phyloP scores from a whole-genome alignment of 53 echinoderm and acorn worm genomes.

The Glandiceps talaboti region DNA sequence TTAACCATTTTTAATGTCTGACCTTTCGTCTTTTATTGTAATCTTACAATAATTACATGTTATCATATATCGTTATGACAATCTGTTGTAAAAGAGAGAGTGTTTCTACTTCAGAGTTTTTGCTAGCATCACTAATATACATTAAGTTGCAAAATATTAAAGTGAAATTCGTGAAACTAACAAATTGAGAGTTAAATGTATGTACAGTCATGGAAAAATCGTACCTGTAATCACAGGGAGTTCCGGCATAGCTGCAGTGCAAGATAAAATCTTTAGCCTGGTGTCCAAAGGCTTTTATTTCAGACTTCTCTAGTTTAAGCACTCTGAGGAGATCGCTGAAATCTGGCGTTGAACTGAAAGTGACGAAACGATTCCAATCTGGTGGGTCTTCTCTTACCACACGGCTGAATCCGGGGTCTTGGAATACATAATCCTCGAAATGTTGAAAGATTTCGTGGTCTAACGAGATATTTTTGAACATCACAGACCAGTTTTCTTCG shows the following conservation, averaged over 20 bases:
- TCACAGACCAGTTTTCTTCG: not conserved
- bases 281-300: slow-evolving; percentile 48
- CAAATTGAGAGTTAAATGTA: too few relatives aligned
- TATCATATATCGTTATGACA: too few relatives aligned
- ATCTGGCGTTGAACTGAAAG: slow-evolving; percentile 29
- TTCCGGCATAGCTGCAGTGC: slow-evolving; percentile 66
- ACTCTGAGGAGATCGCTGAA: slow-evolving; percentile 56
- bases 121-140: too few relatives aligned
- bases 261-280: slow-evolving; percentile 59
- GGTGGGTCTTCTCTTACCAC: not conserved
- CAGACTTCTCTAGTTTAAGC: slow-evolving; percentile 50
- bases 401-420: not conserved
- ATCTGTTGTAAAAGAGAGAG: too few relatives aligned
- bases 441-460: not conserved
- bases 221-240: slow-evolving; percentile 48
- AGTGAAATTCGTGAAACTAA: too few relatives aligned
- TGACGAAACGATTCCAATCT: slow-evolving; percentile 56
- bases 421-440: not conserved
- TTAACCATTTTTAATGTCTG: too few relatives aligned
- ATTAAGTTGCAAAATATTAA: too few relatives aligned
- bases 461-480: not conserved
- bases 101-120: too few relatives aligned
- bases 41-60: too few relatives aligned
- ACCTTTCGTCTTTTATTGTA: too few relatives aligned
- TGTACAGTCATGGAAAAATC: too few relatives aligned